Percentiles rank a stretch among this genome's conserved stretches.
These are phyloP conservation scores for Diploscapter pachys DNA, from an alignment of 1,140 invertebrate species.

Conservation along the genomic window DNA sequence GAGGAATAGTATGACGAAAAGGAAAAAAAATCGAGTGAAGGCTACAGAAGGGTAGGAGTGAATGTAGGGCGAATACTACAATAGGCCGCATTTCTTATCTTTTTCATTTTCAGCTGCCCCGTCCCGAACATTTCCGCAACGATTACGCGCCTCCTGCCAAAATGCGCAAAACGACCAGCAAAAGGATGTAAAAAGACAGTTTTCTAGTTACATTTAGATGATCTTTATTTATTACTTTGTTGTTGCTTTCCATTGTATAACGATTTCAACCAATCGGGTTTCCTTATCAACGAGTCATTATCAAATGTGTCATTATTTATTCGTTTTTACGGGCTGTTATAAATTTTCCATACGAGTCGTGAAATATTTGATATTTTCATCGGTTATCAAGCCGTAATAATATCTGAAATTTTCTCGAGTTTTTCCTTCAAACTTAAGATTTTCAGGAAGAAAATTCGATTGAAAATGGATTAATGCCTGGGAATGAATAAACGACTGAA, in stretches of 20 bases:
- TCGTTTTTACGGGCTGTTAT: not conserved
- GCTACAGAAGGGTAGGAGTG: not conserved
- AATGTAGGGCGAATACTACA: not conserved
- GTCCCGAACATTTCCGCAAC: too few relatives aligned
- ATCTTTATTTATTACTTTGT: slow-evolving; percentile 1
- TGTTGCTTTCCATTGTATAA: not conserved
- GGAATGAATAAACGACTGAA: not conserved
- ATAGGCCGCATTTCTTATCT: not conserved
- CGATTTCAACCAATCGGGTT: not conserved
- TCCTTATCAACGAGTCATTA: not conserved
- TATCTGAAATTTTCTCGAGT: not conserved
- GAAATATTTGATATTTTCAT: not conserved
- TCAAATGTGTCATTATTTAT: not conserved
- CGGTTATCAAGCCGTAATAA: not conserved
- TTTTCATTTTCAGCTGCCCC: not conserved
- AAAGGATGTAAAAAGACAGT: not conserved
- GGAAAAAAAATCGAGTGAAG: too few relatives aligned
- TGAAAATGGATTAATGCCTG: not conserved
- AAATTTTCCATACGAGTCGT: not conserved
- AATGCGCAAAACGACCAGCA: too few relatives aligned
- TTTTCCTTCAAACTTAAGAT: not conserved
- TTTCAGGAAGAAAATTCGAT: not conserved
- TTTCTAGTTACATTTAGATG: not conserved
- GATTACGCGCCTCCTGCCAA: not conserved
- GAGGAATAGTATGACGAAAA: not conserved